Percentiles rank a stretch among this genome's conserved stretches.
Evolutionary conservation across 2,888 invertebrate genomes (phyloP).

Genomic region (Drepanosiphum platanoidis): DNA sequence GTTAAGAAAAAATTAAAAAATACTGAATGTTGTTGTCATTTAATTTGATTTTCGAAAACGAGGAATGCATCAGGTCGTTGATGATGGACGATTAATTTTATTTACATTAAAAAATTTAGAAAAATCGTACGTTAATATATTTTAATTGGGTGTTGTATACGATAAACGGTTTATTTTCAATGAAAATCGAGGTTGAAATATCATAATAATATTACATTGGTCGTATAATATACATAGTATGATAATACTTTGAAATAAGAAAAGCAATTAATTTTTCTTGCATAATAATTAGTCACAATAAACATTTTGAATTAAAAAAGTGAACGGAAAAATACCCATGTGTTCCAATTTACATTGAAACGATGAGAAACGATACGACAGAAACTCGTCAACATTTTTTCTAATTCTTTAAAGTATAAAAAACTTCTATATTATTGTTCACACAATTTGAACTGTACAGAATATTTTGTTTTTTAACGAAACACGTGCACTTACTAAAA

Average conservation of each 20-base stretch:
- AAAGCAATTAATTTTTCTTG: background rate
- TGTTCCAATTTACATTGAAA: background rate
- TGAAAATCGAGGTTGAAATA: too few species aligned
- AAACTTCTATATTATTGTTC: slow-evolving; percentile 30
- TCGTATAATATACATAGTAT: too few species aligned
- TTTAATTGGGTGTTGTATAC: too few species aligned
- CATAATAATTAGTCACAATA: background rate
- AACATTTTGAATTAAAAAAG: background rate
- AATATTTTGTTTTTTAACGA: background rate
- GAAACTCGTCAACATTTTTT: slow-evolving; percentile 32
- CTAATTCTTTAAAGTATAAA: slow-evolving; percentile 21
- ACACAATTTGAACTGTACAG: slow-evolving; percentile 33
- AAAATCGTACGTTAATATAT: too few species aligned
- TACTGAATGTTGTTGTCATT: too few species aligned
- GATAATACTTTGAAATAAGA: background rate
- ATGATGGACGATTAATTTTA: too few species aligned
- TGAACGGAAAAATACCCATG: slow-evolving; percentile 2
- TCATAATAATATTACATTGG: too few species aligned
- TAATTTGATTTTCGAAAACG: too few species aligned
- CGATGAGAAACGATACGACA: slow-evolving; percentile 11
- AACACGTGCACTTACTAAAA: slow-evolving; percentile 15
- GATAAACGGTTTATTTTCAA: too few species aligned
- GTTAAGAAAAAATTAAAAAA: too few species aligned
- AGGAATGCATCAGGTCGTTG: too few species aligned
- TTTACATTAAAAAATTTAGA: too few species aligned